Percentiles rank a stretch among this genome's conserved stretches.
Conservation (phyloP, 2,888 invertebrate genomes). For the Zhuqinia jingwanae region DNA sequence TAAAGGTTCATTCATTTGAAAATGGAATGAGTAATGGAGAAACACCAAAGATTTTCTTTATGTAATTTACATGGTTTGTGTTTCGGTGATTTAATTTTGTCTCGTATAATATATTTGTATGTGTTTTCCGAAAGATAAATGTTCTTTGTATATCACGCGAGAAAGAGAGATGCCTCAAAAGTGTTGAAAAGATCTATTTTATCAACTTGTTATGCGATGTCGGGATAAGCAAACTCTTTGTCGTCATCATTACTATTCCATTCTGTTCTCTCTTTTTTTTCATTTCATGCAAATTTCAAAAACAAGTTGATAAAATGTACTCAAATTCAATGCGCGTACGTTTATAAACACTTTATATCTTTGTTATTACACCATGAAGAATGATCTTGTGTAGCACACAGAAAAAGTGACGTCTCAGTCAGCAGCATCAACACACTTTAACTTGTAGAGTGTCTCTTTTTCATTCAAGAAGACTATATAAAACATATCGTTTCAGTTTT, state of each 20-base stretch:
- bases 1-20: background rate
- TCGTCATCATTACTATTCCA: conserved; percentile 20
- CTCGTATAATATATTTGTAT: background rate
- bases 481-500: too few relatives aligned
- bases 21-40: conserved; percentile 4
- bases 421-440: too few relatives aligned
- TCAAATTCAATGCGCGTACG: too few relatives aligned
- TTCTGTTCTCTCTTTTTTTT: conserved; percentile 18
- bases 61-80: background rate
- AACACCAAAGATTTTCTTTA: background rate
- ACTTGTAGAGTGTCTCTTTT: too few relatives aligned
- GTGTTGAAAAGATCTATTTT: conserved; percentile 43
- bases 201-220: conserved; percentile 39
- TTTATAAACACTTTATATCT: too few relatives aligned
- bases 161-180: conserved; percentile 17
- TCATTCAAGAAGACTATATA: too few relatives aligned
- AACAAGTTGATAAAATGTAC: background rate
- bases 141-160: background rate
- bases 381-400: too few relatives aligned
- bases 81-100: background rate
- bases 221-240: conserved; percentile 54
- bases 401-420: too few relatives aligned
- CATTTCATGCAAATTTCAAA: conserved; percentile 22
- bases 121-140: background rate
- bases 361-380: too few relatives aligned